Conservation (phyloP, 2,797 vertebrate genomes). For the Poeciliopsis infans region DNA sequence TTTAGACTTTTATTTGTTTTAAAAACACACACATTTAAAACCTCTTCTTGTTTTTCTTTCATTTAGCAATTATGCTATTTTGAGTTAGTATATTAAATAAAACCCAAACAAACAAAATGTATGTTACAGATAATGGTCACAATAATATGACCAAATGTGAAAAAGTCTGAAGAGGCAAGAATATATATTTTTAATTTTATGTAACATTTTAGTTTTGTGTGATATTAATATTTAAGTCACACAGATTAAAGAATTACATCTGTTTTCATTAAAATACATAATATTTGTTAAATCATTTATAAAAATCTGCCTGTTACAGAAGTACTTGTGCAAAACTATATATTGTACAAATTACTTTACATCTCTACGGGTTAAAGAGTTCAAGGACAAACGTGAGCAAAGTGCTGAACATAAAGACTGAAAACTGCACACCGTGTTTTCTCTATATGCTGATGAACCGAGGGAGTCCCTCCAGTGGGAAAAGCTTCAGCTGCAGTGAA, state of each 20-base stretch:
- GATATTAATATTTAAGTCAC: background rate
- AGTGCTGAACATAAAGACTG: background rate
- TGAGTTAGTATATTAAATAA: background rate
- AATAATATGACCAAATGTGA: background rate
- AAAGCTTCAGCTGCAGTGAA: background rate
- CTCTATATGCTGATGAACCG: background rate
- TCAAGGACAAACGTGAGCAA: background rate
- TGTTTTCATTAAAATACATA: background rate
- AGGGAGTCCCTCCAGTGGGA: background rate
- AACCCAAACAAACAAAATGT: background rate
- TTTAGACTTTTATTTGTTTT: background rate
- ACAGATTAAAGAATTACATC: background rate
- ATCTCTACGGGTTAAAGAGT: background rate
- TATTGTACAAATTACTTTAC: background rate
- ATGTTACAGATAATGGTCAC: background rate
- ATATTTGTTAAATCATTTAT: background rate
- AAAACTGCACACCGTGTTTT: background rate
- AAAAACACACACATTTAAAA: background rate
- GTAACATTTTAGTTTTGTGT: background rate
- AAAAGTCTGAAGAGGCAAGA: background rate
- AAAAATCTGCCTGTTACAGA: background rate
- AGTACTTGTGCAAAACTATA: background rate
- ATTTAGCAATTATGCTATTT: background rate
- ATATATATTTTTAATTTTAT: background rate
- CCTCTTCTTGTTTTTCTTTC: background rate